Conservation (phyloP, 1,140 invertebrate species). For the Diabrotica undecimpunctata region DNA sequence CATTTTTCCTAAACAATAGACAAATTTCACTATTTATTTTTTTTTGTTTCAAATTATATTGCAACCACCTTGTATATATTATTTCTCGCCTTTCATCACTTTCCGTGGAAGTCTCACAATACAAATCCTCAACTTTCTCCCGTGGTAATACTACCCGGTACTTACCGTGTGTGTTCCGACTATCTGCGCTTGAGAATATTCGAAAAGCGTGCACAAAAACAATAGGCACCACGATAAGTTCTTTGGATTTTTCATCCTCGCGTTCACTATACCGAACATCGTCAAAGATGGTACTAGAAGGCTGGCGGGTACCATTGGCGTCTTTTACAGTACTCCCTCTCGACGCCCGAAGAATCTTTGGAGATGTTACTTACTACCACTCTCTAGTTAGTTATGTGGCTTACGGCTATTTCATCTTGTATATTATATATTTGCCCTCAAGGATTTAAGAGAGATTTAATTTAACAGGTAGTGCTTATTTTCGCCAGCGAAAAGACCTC, state of each 20-base stretch:
- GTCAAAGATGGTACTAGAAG: slow-evolving; percentile 8
- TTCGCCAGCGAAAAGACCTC: too few relatives aligned
- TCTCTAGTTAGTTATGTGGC: neutral
- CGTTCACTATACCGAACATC: slow-evolving; percentile 8
- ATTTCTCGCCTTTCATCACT: too few relatives aligned
- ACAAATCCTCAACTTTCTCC: neutral
- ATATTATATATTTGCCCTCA: too few relatives aligned
- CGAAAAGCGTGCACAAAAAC: neutral
- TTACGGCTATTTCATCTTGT: too few relatives aligned
- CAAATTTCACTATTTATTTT: too few relatives aligned
- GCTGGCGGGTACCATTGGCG: neutral
- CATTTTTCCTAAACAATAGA: too few relatives aligned
- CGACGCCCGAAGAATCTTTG: neutral
- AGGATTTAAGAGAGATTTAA: too few relatives aligned
- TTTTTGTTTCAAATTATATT: too few relatives aligned
- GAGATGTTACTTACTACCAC: slow-evolving; percentile 5
- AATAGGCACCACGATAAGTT: slow-evolving; percentile 10
- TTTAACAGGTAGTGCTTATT: too few relatives aligned
- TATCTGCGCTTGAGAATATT: slow-evolving; percentile 1
- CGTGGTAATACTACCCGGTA: neutral
- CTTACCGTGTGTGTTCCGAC: slow-evolving; percentile 9
- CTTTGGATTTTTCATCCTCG: slow-evolving; percentile 1
- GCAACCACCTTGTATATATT: too few relatives aligned
- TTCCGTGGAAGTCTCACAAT: too few relatives aligned
- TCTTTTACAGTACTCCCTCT: slow-evolving; percentile 13